A percentile compares a stretch with the other conserved stretches of the same genome.
Conservation (phyloP, 2,113 vertebrate species). For the Tachycineta bicolor region DNA sequence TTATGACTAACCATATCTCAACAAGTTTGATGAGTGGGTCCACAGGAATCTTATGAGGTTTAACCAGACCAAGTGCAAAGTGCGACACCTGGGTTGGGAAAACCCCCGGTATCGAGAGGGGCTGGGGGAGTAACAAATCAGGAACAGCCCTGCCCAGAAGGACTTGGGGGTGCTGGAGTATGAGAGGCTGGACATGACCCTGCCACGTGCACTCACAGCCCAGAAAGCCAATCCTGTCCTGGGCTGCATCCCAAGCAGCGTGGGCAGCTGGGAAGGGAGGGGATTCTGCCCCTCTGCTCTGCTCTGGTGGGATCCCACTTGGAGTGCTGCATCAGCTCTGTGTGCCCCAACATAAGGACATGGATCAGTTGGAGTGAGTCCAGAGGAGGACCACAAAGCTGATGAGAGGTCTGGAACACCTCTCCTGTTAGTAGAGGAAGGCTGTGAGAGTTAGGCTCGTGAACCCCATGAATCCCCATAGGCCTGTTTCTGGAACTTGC, state of each 20-base stretch:
- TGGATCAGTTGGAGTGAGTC: not conserved
- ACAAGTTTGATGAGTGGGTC: not conserved
- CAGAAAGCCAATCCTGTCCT: accelerated
- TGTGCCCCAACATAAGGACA: accelerated
- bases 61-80: not conserved
- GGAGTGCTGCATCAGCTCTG: not conserved
- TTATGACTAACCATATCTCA: not conserved
- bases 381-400: not conserved
- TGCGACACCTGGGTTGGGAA: not conserved
- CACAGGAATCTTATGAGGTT: not conserved
- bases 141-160: not conserved
- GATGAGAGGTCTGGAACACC: not conserved
- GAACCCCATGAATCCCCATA: not conserved
- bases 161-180: not conserved
- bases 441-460: not conserved
- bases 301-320: not conserved
- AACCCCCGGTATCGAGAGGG: not conserved
- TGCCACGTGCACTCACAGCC: accelerated
- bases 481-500: not conserved
- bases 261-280: not conserved
- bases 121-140: not conserved
- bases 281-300: not conserved
- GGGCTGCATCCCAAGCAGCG: not conserved
- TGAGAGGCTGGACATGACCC: not conserved
- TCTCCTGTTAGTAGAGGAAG: not conserved